Percentiles rank a stretch among this genome's conserved stretches.
Conservation (phyloP, 2,113 vertebrate species). For the Pomatostomus ruficeps region DNA sequence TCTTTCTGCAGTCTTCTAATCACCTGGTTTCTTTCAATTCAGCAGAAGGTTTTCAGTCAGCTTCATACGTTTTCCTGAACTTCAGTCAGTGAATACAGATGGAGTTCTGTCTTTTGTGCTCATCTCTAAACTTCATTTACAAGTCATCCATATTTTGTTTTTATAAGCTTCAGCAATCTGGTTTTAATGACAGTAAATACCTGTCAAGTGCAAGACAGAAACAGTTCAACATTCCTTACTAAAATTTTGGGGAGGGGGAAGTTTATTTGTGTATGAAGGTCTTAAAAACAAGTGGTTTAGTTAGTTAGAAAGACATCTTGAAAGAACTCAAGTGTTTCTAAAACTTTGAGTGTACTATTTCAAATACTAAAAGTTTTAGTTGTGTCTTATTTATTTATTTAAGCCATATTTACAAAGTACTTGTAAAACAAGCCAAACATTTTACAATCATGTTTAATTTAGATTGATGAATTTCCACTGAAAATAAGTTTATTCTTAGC, state of each 20-base stretch:
- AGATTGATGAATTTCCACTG: not conserved
- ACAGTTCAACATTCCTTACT: not conserved
- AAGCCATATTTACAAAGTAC: not conserved
- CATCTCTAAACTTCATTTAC: not conserved
- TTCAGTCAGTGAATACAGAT: not conserved
- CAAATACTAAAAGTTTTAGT: not conserved
- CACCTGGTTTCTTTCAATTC: not conserved
- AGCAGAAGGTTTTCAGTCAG: not conserved
- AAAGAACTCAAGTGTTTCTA: not conserved
- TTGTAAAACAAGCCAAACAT: not conserved
- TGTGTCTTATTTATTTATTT: not conserved
- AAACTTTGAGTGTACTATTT: not conserved
- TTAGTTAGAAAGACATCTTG: not conserved
- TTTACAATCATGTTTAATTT: not conserved
- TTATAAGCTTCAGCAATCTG: not conserved
- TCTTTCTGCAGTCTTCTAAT: not conserved
- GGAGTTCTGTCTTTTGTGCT: not conserved
- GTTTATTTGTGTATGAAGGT: not conserved
- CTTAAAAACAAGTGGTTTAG: not conserved
- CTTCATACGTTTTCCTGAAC: not conserved
- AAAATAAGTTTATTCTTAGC: not conserved
- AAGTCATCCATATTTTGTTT: not conserved
- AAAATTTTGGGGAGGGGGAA: not conserved
- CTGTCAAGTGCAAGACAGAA: not conserved
- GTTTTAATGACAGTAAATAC: not conserved